phyloP scores from a whole-genome alignment of 2,797 vertebrate genomes.

The Helicolenus hilgendorfi region DNA sequence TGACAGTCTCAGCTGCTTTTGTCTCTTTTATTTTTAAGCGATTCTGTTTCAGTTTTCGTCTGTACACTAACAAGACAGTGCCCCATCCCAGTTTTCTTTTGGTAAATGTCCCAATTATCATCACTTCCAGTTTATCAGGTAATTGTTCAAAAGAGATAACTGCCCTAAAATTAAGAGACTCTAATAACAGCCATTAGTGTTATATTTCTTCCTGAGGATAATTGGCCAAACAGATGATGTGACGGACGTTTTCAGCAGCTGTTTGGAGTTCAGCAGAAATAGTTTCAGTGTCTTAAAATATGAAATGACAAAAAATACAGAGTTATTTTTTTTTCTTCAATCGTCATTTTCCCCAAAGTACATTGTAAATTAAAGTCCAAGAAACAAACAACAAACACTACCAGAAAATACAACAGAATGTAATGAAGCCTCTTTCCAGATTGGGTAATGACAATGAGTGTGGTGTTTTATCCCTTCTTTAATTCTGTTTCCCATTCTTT shows the following conservation, averaged over 20 bases:
- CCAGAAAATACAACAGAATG: neutral
- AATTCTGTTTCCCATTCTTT: no score
- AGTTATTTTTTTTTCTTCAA: neutral
- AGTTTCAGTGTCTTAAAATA: neutral
- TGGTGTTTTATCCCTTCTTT: no score
- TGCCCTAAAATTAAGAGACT: fast-evolving
- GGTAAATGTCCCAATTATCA: neutral
- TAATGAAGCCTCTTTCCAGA: neutral
- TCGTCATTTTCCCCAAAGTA: no score
- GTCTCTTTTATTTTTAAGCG: neutral
- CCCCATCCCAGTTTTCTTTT: neutral
- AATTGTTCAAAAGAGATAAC: neutral
- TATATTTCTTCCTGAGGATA: neutral
- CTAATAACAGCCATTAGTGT: neutral
- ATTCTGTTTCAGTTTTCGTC: neutral
- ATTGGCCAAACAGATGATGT: neutral
- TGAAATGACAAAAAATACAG: neutral
- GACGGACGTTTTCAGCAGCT: neutral
- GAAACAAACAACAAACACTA: neutral
- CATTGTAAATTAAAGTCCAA: neutral
- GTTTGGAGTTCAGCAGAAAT: neutral
- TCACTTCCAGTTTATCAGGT: neutral
- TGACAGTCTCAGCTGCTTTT: neutral
- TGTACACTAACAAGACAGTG: neutral
- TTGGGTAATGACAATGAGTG: neutral